Evolutionary conservation across 2,797 vertebrate genomes (phyloP), one percentile per base, ranked within the genome.

Genomic region (Agapornis canus): DNA sequence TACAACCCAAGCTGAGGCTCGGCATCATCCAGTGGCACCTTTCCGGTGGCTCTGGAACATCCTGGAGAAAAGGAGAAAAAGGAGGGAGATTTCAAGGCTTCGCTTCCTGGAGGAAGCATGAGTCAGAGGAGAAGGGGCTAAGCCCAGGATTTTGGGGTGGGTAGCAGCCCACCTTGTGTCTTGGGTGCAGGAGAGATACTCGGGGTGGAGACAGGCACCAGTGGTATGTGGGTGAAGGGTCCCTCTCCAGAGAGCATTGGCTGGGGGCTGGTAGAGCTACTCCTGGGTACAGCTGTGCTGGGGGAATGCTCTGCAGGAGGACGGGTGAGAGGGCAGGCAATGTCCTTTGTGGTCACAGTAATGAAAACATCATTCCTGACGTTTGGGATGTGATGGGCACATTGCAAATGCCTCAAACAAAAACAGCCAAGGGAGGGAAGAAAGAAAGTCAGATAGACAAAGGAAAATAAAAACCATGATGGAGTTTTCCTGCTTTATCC

Each of bases 151-250:
- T 81, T 68, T 2, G 4, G 37, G 31, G 45, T 5, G 1, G 51
- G 31, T 5, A 0, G 52, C 68, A 60, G 27, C 0, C 0, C 16
- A 60, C 22, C 16, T 59, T 8, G 54, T 57, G 29, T 26, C 0
- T 0, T 2, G 3, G 42, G 39, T 87, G 32, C 2, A 0, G 54
- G 27, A 76, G 22, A 26, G 73, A 85, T 72, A 43, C 66, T 65
- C 1, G 0, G 40, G 69, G 23, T 2, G 9, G 57, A 89, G 29
- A 75, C 3, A n/a, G 63, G 73, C n/a, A 20, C 6, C 1, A 4
- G 7, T 43, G 63, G 65, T 35, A 54, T 1, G 2, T 49, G 60
- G 39, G 45, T 1, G 1, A 86, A 71, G 47, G 48, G 4, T 69
- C 21, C 10, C 21, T 77, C 6, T 18, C 32, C 6, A 2, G 56